phyloP scores from a whole-genome alignment of 2,888 invertebrate genomes.

The Cheilosia grossa region DNA sequence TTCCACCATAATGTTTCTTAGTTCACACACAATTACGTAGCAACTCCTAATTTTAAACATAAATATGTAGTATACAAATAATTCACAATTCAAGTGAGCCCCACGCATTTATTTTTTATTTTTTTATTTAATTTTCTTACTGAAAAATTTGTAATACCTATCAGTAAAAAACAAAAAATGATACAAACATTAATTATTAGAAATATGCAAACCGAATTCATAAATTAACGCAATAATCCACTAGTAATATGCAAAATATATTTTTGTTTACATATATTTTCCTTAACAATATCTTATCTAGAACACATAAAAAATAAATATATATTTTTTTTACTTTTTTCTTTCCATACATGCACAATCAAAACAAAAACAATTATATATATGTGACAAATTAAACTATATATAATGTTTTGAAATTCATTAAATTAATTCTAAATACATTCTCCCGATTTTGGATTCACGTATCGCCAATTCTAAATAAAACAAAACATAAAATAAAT shows the following conservation, averaged over 20 bases:
- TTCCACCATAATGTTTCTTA: constrained; percentile 13
- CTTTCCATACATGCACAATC: constrained; percentile 75
- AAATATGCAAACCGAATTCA: constrained; percentile 30
- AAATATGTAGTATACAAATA: constrained; percentile 25
- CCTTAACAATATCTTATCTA: constrained; percentile 20
- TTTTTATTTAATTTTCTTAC: constrained; percentile 1
- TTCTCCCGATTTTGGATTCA: constrained; percentile 45
- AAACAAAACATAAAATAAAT: constrained; percentile 27
- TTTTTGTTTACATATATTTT: constrained; percentile 19
- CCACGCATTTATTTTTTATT: constrained; percentile 70
- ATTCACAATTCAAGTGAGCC: constrained; percentile 74
- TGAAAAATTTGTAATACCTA: constrained; percentile 2
- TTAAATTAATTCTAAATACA: constrained; percentile 19
- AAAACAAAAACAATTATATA: constrained; percentile 53
- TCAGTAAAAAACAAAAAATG: not conserved
- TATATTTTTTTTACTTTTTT: constrained; percentile 62
- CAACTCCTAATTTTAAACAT: constrained; percentile 22
- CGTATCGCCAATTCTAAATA: constrained; percentile 23
- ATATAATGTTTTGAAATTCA: constrained; percentile 51
- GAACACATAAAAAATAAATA: constrained; percentile 51
- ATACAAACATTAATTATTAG: constrained; percentile 20
- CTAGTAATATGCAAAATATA: constrained; percentile 28
- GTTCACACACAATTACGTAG: constrained; percentile 42
- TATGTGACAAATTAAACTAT: constrained; percentile 18
- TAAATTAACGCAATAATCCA: constrained; percentile 33